These are phyloP conservation scores for Trachelus iudaicus DNA, from an alignment of 2,888 invertebrate species.

Conservation along the genomic window DNA sequence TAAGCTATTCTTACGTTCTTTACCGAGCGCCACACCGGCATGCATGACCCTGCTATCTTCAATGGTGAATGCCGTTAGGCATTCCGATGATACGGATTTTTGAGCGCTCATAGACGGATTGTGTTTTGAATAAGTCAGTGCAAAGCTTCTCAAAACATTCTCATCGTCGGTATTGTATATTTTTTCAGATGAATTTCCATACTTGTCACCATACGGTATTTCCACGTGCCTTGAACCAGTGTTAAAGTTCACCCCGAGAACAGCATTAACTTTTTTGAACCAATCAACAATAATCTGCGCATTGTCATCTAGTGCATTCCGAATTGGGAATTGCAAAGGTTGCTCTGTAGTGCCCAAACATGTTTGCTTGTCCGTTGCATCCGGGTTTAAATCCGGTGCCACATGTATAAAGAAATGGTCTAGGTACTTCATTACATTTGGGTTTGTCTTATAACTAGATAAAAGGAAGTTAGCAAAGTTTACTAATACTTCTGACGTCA, in stretches of 20 bases:
- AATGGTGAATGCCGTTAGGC: slow-evolving; percentile 35
- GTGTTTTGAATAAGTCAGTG: slow-evolving; percentile 40
- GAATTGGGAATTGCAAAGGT: slow-evolving; percentile 38
- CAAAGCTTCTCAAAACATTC: slow-evolving; percentile 43
- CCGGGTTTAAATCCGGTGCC: slow-evolving; percentile 53
- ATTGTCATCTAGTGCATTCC: slow-evolving; percentile 31
- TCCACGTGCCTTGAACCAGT: slow-evolving; percentile 57
- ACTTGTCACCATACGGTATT: slow-evolving; percentile 49
- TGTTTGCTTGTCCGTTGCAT: slow-evolving; percentile 28
- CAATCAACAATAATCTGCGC: slow-evolving; percentile 48
- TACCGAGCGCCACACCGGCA: slow-evolving; percentile 38
- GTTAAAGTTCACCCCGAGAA: slow-evolving; percentile 54
- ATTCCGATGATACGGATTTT: slow-evolving; percentile 29
- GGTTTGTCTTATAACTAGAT: slow-evolving; percentile 42
- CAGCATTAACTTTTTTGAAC: slow-evolving; percentile 50
- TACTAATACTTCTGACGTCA: slow-evolving; percentile 52
- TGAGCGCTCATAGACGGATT: slow-evolving; percentile 41
- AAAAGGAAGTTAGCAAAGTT: slow-evolving; percentile 53
- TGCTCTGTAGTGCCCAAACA: slow-evolving; percentile 38
- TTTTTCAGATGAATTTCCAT: slow-evolving; percentile 29
- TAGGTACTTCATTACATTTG: slow-evolving; percentile 41
- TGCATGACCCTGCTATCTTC: slow-evolving; percentile 36
- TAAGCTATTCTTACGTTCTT: slow-evolving; percentile 39
- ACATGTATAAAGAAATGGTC: slow-evolving; percentile 54
- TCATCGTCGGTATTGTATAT: slow-evolving; percentile 49